These are phyloP conservation scores for Papilio demoleus DNA, from an alignment of 2,888 invertebrate species.

Conservation along the genomic window DNA sequence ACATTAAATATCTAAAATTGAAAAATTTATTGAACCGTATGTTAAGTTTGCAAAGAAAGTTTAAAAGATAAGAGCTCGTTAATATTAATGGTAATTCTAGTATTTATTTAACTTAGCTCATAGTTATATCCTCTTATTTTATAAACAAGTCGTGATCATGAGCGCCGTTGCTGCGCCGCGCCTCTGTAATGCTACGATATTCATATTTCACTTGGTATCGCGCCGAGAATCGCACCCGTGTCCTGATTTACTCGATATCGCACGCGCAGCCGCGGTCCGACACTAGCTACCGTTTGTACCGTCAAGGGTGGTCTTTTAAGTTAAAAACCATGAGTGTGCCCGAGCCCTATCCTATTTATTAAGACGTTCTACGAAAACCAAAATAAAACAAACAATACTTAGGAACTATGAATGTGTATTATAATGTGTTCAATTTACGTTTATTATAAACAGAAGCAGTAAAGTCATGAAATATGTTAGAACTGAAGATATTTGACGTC, in stretches of 20 bases:
- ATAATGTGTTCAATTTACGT: constrained; percentile 40
- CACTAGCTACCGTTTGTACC: constrained; percentile 64
- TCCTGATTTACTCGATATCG: constrained; percentile 75
- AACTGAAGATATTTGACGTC: constrained; percentile 60
- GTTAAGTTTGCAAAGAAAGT: not conserved
- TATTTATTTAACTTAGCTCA: not conserved
- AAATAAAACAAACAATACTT: not conserved
- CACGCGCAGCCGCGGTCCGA: constrained; percentile 59
- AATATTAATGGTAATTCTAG: not conserved
- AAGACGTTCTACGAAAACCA: constrained; percentile 29
- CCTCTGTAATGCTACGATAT: constrained; percentile 69
- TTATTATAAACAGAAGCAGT: constrained; percentile 40
- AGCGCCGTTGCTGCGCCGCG: constrained; percentile 45
- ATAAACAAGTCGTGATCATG: constrained; percentile 41
- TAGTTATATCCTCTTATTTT: constrained; percentile 36
- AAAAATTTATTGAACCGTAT: not conserved
- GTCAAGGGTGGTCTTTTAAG: constrained; percentile 53
- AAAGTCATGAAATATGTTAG: constrained; percentile 59
- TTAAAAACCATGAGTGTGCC: constrained; percentile 19
- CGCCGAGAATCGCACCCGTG: constrained; percentile 65
- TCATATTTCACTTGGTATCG: constrained; percentile 75
- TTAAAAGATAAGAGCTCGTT: not conserved
- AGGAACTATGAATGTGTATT: constrained; percentile 43
- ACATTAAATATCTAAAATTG: not conserved
- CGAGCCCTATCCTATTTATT: constrained; percentile 39